Base-by-base conservation (phyloP, 92 coral and sea anemone genomes). In the Anthopleura xanthogrammica region DNA sequence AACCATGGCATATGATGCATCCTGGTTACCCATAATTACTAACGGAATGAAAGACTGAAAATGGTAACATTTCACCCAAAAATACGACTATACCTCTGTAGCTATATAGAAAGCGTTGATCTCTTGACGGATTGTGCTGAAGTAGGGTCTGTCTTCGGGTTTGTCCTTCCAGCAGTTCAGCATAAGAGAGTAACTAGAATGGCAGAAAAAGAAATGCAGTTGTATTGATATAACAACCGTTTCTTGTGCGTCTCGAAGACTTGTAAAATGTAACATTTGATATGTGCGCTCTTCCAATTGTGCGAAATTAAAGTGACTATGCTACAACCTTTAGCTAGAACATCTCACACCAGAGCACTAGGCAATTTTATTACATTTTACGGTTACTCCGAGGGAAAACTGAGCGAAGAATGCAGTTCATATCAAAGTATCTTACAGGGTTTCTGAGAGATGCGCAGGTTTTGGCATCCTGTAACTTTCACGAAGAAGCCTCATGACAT, bases 131-230 rank as follows among this genome's bases (percentile, higher is more conserved):
- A 87, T 83, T 64, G 73, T 71, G 20, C 71, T 75, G 39, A 87
- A 87, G 20, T 80, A 5, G 2, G 90, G 90, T 23, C 90, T 85
- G 73, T 83, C 90, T 65, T 83, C 77, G 7, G 90, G 90, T 46
- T 79, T 87, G 16, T 87, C 87, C 17, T 80, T 24, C 90, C 90
- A 87, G 41, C 90, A 87, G 22, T 71, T 81, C 22, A 85, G 24
- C 87, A 87, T 79, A 12, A 87, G 43, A 11, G 90, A 56, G 77
- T 68, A 87, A 12, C 90, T 87, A 58, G 16, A 83, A 82, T 50
- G 75, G 0, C 29, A 23, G 7, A 3, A 3, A 52, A 79, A 79
- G 16, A 12, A 76, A 29, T 0, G 1, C 36, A 22, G 20, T 76
- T 22, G 0, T 46, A 5, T 39, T 39, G 16, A 11, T 11, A 14